Evolutionary conservation across 2,888 invertebrate genomes (phyloP), one percentile per base, ranked within the genome.

Genomic region (Andrena chrysosceles): DNA sequence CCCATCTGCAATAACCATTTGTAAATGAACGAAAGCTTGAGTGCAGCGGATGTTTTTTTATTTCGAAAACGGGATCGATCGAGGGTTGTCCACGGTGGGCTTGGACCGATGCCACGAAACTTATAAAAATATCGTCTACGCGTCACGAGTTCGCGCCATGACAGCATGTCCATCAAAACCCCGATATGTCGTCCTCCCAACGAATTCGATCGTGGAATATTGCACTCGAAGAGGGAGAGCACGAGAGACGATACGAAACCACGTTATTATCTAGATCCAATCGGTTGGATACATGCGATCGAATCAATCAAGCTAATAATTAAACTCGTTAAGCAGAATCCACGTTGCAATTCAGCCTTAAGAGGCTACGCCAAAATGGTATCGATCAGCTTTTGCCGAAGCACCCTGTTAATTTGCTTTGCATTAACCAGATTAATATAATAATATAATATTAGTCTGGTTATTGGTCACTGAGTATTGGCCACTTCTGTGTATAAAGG

Each of bases 51-150:
- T 49, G 52, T 16, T 48, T 35, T 81, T 68, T 78, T 63, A 29
- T 74, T 69, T 75, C 23, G 26, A 63, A 83, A 72, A 72, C n/a
- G 49, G 10, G 35, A 67, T 66, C 56, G 49, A 75, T 71, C 66
- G 76, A 56, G 72, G 72, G 62, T 64, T 74, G 77, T 68, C 68
- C 63, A 42, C 42, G 26, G 31, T 54, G 63, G 31, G 59, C 69
- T 87, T 87, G 87, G 87, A 88, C 67, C 80, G 73, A 71, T 86
- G 87, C 88, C 87, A 87, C 69, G 26, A 84, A 72, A 84, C 78
- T 82, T 84, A 87, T 86, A 88, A 87, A 87, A 87, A 87, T 87
- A 87, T 87, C 87, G 80, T 81, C 71, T 59, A 69, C 79, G 76
- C 88, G 84, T 87, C 87, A 88, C 80, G 71, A 64, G 67, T 54